These are phyloP conservation scores for Anastrepha ludens DNA, from an alignment of 1,140 invertebrate species.

Conservation along the genomic window DNA sequence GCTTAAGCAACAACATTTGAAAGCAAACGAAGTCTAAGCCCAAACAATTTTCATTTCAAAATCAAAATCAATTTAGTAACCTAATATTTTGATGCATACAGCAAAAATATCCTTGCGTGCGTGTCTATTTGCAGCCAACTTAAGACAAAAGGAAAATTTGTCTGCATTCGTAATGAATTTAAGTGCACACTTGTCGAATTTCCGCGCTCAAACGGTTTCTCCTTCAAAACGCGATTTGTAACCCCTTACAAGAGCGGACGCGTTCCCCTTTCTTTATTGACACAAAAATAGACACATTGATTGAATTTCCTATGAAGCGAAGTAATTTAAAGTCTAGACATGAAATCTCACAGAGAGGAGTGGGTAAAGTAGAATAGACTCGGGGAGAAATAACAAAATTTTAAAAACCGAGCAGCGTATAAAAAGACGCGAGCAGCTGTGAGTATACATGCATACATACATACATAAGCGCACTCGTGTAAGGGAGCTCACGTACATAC, in stretches of 20 bases:
- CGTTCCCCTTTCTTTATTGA: not conserved
- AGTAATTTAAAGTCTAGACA: slow-evolving; percentile 55
- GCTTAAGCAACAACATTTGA: not conserved
- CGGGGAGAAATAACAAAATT: not conserved
- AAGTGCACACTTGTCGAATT: slow-evolving; percentile 47
- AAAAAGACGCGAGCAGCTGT: not conserved
- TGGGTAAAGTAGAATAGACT: not conserved
- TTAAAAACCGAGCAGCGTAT: not conserved
- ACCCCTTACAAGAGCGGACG: not conserved
- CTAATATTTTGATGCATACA: not conserved
- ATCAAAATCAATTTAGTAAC: slow-evolving; percentile 48
- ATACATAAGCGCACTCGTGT: not conserved
- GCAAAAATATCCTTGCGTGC: slow-evolving; percentile 19
- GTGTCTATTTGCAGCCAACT: not conserved
- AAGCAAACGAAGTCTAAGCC: not conserved
- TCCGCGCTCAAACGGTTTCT: slow-evolving; percentile 29
- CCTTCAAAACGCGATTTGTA: not conserved
- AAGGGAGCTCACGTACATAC: not conserved
- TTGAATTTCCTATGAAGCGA: slow-evolving; percentile 41
- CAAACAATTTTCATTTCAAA: not conserved
- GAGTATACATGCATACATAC: too few species aligned
- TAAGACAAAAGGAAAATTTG: not conserved
- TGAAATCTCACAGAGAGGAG: not conserved
- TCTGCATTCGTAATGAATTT: not conserved
- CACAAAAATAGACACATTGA: slow-evolving; percentile 44